phyloP scores from a whole-genome alignment of 2,888 invertebrate genomes.

The Oasisia sp. region DNA sequence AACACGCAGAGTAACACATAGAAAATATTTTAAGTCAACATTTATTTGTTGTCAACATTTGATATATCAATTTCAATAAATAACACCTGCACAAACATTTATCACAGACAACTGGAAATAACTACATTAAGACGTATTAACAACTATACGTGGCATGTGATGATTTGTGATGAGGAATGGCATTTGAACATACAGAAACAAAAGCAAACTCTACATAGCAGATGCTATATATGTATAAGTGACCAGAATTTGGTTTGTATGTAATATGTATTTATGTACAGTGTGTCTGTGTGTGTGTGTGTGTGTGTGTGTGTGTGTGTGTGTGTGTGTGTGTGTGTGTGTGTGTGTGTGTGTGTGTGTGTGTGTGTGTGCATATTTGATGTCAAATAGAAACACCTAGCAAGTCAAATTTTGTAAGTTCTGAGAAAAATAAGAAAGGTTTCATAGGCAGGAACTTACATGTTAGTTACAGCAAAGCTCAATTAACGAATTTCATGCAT shows the following conservation, averaged over 20 bases:
- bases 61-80: constrained; percentile 17
- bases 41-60: constrained; percentile 13
- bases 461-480: too few relatives aligned
- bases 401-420: too few relatives aligned
- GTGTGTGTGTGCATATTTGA: neutral
- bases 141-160: neutral
- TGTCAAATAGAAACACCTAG: too few relatives aligned
- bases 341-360: neutral
- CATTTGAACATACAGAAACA: neutral
- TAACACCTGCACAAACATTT: neutral
- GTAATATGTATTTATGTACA: neutral
- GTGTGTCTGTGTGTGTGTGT: neutral
- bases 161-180: neutral
- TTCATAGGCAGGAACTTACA: too few relatives aligned
- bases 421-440: too few relatives aligned
- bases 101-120: constrained; percentile 10
- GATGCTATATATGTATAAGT: neutral
- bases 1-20: neutral
- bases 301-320: too few relatives aligned
- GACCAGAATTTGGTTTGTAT: neutral
- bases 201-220: neutral
- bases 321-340: too few relatives aligned
- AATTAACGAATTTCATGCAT: too few relatives aligned
- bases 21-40: neutral
- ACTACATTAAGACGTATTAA: neutral